Evolutionary conservation across 1,140 invertebrate genomes (phyloP), one percentile per base, ranked within the genome.

Genomic region (Drosophila sucinea): DNA sequence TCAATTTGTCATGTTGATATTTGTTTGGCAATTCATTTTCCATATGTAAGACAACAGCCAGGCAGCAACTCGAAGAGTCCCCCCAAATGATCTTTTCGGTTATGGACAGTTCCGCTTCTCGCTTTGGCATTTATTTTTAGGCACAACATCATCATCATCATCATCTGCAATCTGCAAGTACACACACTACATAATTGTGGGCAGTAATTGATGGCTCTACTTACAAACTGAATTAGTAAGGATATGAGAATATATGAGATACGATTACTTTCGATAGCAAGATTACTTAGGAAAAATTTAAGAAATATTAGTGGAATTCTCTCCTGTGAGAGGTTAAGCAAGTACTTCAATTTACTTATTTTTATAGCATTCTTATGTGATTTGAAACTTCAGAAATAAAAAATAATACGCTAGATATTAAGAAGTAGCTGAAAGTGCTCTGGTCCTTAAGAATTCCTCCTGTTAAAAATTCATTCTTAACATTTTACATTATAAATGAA

Each of bases 1-100:
- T 90, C 85, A 90, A 90, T 90, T 90, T 90, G 85, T 90, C 85
- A 90, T 90, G 85, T 90, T 89, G 85, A 90, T 90, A 90, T 90
- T 90, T 90, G 85, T 90, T 90, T 89, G 85, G 84, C 84, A 90
- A 89, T 89, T 89, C 90, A 90, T 89, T 87, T 85, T 69, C 86
- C 79, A 79, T 73, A 70, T 87, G 83, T 66, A 61, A 70, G 71
- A 71, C 66, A 41, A 58, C 58, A 60, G 38, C 11, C 35, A 55
- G 55, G 51, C 33, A 33, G 23, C 35, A 38, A 30, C 57, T 41
- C 25, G 7, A 62, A 58, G 54, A 27, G 44, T 51, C 44, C 44
- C 44, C 44, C 25, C 25, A 23, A 47, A 51, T 51, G 44, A 51
- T 51, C 44, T 51, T 27, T 51, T 51, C 44, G 44, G 44, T 51